These are phyloP conservation scores for Centropyge bicolor DNA, from an alignment of 2,797 vertebrate species.

Conservation along the genomic window DNA sequence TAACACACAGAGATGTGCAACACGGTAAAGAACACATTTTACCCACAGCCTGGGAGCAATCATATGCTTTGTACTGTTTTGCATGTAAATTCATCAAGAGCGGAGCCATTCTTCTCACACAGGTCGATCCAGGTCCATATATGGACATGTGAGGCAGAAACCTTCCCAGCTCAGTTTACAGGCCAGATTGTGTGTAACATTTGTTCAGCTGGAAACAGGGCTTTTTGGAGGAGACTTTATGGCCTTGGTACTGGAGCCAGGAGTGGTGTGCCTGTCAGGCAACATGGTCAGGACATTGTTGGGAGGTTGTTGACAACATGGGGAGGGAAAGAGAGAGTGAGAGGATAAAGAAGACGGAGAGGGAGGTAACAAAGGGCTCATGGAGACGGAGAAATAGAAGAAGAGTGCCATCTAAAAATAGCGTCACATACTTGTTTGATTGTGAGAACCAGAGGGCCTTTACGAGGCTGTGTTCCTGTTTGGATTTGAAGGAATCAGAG, in stretches of 20 bases:
- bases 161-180: slow-evolving; percentile 63
- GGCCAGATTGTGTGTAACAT: slow-evolving; percentile 60
- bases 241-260: slow-evolving; percentile 17
- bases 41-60: slow-evolving; percentile 22
- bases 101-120: slow-evolving; percentile 65
- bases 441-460: slow-evolving; percentile 79
- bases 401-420: slow-evolving; percentile 80
- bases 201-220: slow-evolving; percentile 58
- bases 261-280: slow-evolving; percentile 23
- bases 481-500: slow-evolving; percentile 29
- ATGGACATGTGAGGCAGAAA: slow-evolving; percentile 74
- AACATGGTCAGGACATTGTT: slow-evolving; percentile 17
- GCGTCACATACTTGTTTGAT: slow-evolving; percentile 83
- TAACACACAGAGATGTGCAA: slow-evolving; percentile 4
- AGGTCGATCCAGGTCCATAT: slow-evolving; percentile 75
- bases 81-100: slow-evolving; percentile 59
- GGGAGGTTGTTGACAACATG: slow-evolving; percentile 32
- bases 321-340: slow-evolving; percentile 8
- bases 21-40: slow-evolving; percentile 12
- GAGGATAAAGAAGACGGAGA: slow-evolving; percentile 19
- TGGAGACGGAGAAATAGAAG: slow-evolving; percentile 31
- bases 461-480: slow-evolving; percentile 69
- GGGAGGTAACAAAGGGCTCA: slow-evolving; percentile 20
- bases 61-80: slow-evolving; percentile 34
- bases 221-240: slow-evolving; percentile 33